Percentiles rank a stretch among this genome's conserved stretches.
Evolutionary conservation across 2,888 invertebrate genomes (phyloP).

Genomic region (Leptinotarsa tumamoca): DNA sequence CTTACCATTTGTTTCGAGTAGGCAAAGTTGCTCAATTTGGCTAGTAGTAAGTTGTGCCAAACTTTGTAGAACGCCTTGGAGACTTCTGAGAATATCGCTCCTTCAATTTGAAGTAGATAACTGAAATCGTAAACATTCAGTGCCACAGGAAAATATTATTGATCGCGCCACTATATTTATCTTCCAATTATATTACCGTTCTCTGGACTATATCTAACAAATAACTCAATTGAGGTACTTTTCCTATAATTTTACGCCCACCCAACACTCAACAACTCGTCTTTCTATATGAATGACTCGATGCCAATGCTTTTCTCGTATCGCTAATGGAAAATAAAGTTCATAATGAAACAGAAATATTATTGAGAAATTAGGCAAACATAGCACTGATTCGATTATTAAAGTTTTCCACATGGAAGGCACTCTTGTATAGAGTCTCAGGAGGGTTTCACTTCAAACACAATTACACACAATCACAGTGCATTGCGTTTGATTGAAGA

Average conservation of each 20-base stretch:
- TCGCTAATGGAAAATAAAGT: slow-evolving; percentile 1
- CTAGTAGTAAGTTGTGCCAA: no score
- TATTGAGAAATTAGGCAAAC: neutral
- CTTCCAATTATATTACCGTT: neutral
- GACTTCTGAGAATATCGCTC: no score
- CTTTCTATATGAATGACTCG: neutral
- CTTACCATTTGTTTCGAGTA: no score
- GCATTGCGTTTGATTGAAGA: neutral
- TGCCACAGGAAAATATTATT: no score
- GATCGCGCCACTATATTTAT: no score
- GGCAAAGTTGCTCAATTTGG: no score
- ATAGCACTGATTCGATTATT: slow-evolving; percentile 2
- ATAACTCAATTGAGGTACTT: slow-evolving; percentile 3
- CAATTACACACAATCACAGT: neutral
- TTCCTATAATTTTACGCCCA: neutral
- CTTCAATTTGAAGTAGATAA: no score
- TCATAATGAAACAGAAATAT: neutral
- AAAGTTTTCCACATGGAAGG: slow-evolving; percentile 7
- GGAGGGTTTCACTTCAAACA: neutral
- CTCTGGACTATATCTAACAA: neutral
- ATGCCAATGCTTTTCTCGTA: neutral
- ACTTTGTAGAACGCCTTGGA: no score
- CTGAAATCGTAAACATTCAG: no score
- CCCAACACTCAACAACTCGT: neutral
- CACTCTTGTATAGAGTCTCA: neutral